Percentiles rank a stretch among this genome's conserved stretches.
Conservation (phyloP, 1,140 invertebrate species). For the Diploscapter pachys region DNA sequence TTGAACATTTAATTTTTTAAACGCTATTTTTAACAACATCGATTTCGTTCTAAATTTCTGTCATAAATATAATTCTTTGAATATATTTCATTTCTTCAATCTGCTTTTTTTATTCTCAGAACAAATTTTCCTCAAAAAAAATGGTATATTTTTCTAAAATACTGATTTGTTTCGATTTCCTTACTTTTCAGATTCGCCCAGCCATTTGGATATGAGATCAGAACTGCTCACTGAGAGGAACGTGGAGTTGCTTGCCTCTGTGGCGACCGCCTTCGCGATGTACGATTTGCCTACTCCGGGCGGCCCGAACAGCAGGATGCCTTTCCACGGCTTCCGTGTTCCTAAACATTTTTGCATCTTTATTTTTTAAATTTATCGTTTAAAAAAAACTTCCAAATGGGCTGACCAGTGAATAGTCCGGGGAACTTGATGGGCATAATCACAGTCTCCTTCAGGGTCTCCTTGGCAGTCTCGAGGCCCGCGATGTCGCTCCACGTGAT, state of each 20-base stretch:
- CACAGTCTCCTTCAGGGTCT: conserved; percentile 98
- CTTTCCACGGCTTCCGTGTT: conserved; percentile 93
- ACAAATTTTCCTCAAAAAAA: too few relatives aligned
- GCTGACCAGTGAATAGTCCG: conserved; percentile 88
- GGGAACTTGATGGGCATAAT: conserved; percentile 98
- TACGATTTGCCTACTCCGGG: conserved; percentile 99
- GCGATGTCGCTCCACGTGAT: conserved; percentile 93
- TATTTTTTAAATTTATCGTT: conserved; percentile 13
- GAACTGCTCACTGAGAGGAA: conserved; percentile 98
- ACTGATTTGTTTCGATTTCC: conserved; percentile 64
- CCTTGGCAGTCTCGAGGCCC: conserved; percentile 91
- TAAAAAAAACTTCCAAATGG: conserved; percentile 9
- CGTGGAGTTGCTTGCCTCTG: conserved; percentile 76
- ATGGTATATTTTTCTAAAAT: too few relatives aligned
- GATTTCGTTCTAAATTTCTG: too few relatives aligned
- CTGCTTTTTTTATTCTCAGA: too few relatives aligned
- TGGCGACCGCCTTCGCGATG: conserved; percentile 93
- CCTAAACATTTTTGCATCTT: conserved; percentile 52
- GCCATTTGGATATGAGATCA: conserved; percentile 97
- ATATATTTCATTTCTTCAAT: too few relatives aligned
- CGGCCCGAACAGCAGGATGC: conserved; percentile 94
- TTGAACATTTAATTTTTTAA: too few relatives aligned
- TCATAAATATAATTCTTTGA: too few relatives aligned
- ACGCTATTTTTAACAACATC: too few relatives aligned
- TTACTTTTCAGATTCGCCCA: conserved; percentile 89